phyloP scores from a whole-genome alignment of 2,113 vertebrate species.

The Elgaria multicarinata region DNA sequence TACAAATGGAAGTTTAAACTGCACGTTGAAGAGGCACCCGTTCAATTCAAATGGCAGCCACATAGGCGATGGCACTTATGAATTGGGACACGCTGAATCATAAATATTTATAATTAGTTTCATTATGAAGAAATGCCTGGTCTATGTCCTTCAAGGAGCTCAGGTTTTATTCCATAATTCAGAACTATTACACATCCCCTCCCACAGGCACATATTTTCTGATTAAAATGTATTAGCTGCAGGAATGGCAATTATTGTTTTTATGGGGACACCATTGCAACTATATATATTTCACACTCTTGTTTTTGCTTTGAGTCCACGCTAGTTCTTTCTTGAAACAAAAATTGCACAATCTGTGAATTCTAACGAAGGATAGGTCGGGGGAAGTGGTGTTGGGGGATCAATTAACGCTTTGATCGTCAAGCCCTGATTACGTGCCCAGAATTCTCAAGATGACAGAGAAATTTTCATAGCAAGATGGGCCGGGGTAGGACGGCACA shows the following conservation, averaged over 20 bases:
- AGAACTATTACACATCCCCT: neutral
- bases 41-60: neutral
- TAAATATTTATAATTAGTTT: constrained; percentile 8
- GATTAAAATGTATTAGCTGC: constrained; percentile 1
- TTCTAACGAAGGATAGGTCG: neutral
- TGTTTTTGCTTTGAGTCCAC: neutral
- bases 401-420: neutral
- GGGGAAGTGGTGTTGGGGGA: neutral
- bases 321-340: neutral
- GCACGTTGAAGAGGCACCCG: neutral
- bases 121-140: neutral
- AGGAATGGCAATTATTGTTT: neutral
- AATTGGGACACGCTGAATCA: neutral
- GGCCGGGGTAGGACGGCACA: neutral
- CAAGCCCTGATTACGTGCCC: neutral
- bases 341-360: neutral
- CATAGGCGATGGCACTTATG: neutral
- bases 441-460: neutral
- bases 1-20: neutral
- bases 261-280: neutral
- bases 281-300: neutral
- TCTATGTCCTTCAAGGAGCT: neutral
- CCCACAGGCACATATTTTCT: neutral
- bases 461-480: neutral
- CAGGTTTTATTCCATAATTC: neutral